Evolutionary conservation across 2,888 invertebrate genomes (phyloP).

Genomic region (Hirtodrosophila trivittata): DNA sequence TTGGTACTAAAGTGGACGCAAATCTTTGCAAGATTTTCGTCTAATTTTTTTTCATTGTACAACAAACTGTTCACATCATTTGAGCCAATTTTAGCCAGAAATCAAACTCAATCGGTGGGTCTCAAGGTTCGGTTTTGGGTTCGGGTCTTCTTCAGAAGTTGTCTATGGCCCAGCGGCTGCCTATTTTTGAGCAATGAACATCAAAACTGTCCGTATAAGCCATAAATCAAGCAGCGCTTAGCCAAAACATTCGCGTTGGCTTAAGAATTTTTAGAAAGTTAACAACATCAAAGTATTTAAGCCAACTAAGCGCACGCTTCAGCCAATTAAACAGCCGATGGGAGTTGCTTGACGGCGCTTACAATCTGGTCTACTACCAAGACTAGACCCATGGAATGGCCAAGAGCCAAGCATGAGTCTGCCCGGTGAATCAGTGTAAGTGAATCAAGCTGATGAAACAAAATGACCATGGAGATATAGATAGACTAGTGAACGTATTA

Average conservation of each 20-base stretch:
- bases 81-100: conserved; percentile 59
- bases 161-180: conserved; percentile 26
- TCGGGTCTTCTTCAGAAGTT: conserved; percentile 26
- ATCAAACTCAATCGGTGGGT: conserved; percentile 36
- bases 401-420: no score
- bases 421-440: no score
- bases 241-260: conserved; percentile 40
- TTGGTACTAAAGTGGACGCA: conserved; percentile 29
- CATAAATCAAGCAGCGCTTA: conserved; percentile 49
- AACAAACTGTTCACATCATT: conserved; percentile 31
- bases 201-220: conserved; percentile 39
- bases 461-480: no score
- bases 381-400: background rate
- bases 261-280: conserved; percentile 65
- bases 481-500: no score
- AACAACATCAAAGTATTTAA: conserved; percentile 37
- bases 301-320: conserved; percentile 19
- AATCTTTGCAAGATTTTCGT: conserved; percentile 16
- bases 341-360: conserved; percentile 39
- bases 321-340: conserved; percentile 48
- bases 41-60: conserved; percentile 27
- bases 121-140: conserved; percentile 18
- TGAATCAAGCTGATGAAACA: no score
- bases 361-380: conserved; percentile 10
- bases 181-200: conserved; percentile 43